Evolutionary conservation across 1,140 invertebrate species (phyloP).

Genomic region (Calliopsis andreniformis): DNA sequence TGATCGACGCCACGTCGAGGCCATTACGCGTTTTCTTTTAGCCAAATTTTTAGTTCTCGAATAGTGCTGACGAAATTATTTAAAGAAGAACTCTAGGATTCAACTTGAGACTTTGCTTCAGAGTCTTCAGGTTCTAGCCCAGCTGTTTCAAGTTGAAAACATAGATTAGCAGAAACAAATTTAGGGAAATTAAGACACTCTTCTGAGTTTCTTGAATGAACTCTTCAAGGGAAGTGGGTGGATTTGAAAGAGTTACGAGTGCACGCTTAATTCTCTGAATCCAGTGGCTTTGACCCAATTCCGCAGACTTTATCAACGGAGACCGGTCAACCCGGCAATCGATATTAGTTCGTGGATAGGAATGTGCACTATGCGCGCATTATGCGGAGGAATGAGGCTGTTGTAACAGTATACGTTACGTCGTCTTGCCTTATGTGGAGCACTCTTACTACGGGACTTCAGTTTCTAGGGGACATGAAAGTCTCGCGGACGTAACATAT

Average conservation of each 20-base stretch:
- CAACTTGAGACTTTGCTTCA: no score
- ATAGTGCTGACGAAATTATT: no score
- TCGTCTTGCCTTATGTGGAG: conserved; percentile 48
- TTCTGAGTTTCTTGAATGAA: no score
- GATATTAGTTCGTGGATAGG: conserved; percentile 50
- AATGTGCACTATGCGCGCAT: conserved; percentile 48
- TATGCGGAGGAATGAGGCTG: conserved; percentile 44
- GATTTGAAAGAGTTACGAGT: not conserved
- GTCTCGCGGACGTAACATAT: conserved; percentile 21
- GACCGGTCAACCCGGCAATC: conserved; percentile 40
- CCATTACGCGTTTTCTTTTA: no score
- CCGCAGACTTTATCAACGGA: conserved; percentile 9
- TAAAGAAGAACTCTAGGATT: no score
- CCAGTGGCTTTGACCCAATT: conserved; percentile 41
- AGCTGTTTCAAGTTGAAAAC: no score
- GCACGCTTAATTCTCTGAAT: not conserved
- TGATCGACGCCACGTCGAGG: not conserved
- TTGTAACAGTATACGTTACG: conserved; percentile 48
- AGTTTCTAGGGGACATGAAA: conserved; percentile 46
- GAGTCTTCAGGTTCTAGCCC: no score
- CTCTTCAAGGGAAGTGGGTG: no score
- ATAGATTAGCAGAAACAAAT: no score
- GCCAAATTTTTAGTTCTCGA: no score
- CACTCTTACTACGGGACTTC: conserved; percentile 52
- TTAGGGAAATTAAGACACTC: no score